A percentile compares a stretch with the other conserved stretches of the same genome.
Conservation (phyloP, 2,797 vertebrate genomes). For the Cetoscarus ocellatus region DNA sequence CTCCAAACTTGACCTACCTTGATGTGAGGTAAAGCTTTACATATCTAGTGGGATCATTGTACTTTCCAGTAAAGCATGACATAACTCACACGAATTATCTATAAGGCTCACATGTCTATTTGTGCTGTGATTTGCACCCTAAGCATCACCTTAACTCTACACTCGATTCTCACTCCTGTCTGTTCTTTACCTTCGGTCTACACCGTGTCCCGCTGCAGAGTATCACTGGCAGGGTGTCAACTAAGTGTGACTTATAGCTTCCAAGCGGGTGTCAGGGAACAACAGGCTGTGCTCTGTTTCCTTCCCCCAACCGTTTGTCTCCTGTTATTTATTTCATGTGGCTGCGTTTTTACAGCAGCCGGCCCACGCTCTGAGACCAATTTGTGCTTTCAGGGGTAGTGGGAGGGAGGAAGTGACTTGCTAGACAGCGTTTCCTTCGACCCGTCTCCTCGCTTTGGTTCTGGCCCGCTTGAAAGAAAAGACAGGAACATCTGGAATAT, state of each 20-base stretch:
- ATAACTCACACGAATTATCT: background rate
- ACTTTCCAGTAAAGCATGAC: background rate
- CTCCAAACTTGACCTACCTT: too few relatives aligned
- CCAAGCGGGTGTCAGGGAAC: conserved; percentile 61
- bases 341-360: conserved; percentile 57
- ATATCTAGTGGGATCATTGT: background rate
- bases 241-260: conserved; percentile 58
- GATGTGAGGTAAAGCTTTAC: too few relatives aligned
- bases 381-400: conserved; percentile 62
- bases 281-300: conserved; percentile 52
- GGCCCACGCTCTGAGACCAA: conserved; percentile 74
- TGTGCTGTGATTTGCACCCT: conserved; percentile 7
- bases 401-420: conserved; percentile 77
- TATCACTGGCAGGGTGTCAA: conserved; percentile 41
- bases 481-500: conserved; percentile 83
- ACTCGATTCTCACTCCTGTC: background rate
- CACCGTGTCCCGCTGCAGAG: conserved; percentile 12
- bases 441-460: conserved; percentile 71
- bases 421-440: conserved; percentile 78
- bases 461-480: conserved; percentile 74
- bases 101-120: background rate
- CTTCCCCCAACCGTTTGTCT: conserved; percentile 69
- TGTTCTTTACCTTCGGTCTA: conserved; percentile 39
- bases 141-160: background rate
- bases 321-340: conserved; percentile 73